Evolutionary conservation across 2,888 invertebrate genomes (phyloP).

Genomic region (Gari tellinella): DNA sequence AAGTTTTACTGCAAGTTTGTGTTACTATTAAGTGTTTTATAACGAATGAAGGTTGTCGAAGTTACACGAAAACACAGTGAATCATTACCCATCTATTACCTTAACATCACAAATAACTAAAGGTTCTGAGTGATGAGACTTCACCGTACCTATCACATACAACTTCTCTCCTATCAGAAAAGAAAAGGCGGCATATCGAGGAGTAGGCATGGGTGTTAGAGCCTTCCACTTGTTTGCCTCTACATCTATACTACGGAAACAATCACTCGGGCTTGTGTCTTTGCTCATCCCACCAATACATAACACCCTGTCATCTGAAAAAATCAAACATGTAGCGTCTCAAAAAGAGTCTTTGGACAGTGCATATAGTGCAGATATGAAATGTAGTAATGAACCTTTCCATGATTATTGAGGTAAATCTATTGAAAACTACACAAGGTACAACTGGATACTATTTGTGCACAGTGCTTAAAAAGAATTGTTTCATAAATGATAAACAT

Average conservation of each 20-base stretch:
- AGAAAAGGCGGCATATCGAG: conserved; percentile 81
- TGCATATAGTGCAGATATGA: too few species aligned
- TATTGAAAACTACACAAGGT: too few species aligned
- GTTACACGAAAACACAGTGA: neutral
- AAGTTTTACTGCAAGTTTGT: too few species aligned
- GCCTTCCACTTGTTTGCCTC: conserved; percentile 77
- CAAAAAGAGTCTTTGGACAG: too few species aligned
- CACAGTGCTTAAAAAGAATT: too few species aligned
- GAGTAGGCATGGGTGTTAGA: conserved; percentile 76
- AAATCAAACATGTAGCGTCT: too few species aligned
- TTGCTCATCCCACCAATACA: conserved; percentile 80
- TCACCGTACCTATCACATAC: conserved; percentile 80
- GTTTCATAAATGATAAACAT: too few species aligned
- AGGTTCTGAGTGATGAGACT: too few species aligned
- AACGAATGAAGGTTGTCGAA: neutral
- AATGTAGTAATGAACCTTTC: too few species aligned
- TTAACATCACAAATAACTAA: too few species aligned
- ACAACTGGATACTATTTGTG: too few species aligned
- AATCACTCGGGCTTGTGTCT: conserved; percentile 80
- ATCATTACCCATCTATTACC: neutral
- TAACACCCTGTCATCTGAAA: conserved; percentile 76
- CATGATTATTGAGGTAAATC: too few species aligned
- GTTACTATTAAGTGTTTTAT: neutral
- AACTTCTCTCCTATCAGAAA: conserved; percentile 79
- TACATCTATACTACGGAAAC: conserved; percentile 74